These are phyloP conservation scores for Promerops cafer DNA, from an alignment of 2,113 vertebrate species.

Conservation along the genomic window DNA sequence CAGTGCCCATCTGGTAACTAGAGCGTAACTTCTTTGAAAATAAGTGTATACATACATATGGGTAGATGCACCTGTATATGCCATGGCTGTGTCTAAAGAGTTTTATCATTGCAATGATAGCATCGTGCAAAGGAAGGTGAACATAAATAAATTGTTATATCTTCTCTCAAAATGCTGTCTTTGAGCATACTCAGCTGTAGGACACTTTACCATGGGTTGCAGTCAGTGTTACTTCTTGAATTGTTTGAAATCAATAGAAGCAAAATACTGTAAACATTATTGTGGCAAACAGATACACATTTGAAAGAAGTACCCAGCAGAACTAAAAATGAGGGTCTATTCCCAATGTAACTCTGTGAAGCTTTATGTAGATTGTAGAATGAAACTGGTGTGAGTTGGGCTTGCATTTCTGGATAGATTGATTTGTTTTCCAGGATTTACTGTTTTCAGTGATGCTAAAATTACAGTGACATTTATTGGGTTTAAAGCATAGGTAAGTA, in stretches of 20 bases:
- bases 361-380: neutral
- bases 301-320: neutral
- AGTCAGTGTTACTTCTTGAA: neutral
- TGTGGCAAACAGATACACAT: neutral
- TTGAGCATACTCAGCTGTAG: neutral
- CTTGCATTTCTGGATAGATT: neutral
- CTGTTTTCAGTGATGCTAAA: neutral
- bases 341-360: neutral
- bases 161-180: neutral
- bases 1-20: neutral
- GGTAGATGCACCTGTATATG: neutral
- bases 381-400: neutral
- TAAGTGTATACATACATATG: rapidly evolving
- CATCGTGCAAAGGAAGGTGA: neutral
- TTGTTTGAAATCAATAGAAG: neutral
- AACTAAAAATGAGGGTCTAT: neutral
- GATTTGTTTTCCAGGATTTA: neutral
- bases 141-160: neutral
- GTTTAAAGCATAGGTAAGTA: neutral
- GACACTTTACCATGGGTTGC: neutral
- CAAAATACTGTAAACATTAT: neutral
- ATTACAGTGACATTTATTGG: neutral
- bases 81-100: neutral
- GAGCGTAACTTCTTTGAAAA: neutral
- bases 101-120: neutral